phyloP scores from a whole-genome alignment of 2,888 invertebrate genomes.

The Euspilapteryx auroguttella region DNA sequence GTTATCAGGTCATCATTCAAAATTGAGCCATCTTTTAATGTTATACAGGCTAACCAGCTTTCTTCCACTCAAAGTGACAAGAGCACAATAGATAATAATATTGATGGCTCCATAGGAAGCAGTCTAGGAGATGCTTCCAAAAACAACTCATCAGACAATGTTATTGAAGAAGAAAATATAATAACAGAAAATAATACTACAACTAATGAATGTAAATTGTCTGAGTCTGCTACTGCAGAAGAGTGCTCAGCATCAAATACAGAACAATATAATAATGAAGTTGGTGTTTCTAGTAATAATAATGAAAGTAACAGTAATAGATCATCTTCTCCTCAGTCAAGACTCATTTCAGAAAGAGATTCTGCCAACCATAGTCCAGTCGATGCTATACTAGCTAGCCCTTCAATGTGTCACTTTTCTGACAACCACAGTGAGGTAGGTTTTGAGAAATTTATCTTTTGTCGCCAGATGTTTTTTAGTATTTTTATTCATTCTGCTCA shows the following conservation, averaged over 20 bases:
- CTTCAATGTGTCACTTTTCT: slow-evolving; percentile 68
- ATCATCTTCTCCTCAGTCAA: slow-evolving; percentile 34
- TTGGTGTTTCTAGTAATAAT: slow-evolving; percentile 29
- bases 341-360: slow-evolving; percentile 59
- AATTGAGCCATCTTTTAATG: slow-evolving; percentile 3
- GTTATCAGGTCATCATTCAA: slow-evolving; percentile 6
- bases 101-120: background rate
- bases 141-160: background rate
- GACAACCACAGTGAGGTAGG: slow-evolving; percentile 70
- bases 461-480: too few species aligned
- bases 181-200: background rate
- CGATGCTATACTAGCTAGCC: slow-evolving; percentile 70
- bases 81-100: background rate
- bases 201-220: background rate
- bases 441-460: too few species aligned
- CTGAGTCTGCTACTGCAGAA: slow-evolving; percentile 11
- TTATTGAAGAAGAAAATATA: background rate
- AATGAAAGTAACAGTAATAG: slow-evolving; percentile 17
- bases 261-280: slow-evolving; percentile 28
- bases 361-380: slow-evolving; percentile 80
- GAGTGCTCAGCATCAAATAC: too few species aligned
- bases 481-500: too few species aligned
- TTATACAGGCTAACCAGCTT: too few species aligned
- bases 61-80: background rate
- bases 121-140: background rate